phyloP scores from a whole-genome alignment of 1,140 invertebrate species.

The Aethina tumida region DNA sequence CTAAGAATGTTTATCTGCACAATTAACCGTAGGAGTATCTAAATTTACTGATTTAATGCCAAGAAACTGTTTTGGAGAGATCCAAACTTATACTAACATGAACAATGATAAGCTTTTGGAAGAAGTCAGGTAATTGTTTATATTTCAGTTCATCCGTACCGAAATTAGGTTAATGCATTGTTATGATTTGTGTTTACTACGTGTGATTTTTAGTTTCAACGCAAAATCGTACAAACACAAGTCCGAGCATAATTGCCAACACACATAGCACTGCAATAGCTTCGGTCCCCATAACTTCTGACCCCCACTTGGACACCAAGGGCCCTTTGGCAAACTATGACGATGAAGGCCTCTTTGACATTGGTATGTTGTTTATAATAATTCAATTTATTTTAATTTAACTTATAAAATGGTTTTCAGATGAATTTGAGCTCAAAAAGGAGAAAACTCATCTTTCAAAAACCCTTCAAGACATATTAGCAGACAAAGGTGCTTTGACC shows the following conservation, averaged over 20 bases:
- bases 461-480: conserved; percentile 51
- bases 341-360: conserved; percentile 30
- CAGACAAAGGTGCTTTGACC: conserved; percentile 57
- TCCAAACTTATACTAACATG: conserved; percentile 17
- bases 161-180: conserved; percentile 3
- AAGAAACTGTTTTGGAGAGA: conserved; percentile 1
- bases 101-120: conserved; percentile 34
- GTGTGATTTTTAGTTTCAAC: conserved; percentile 11
- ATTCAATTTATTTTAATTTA: conserved; percentile 3
- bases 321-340: conserved; percentile 21
- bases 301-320: conserved; percentile 1
- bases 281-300: not conserved
- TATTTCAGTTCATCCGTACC: not conserved
- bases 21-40: too few relatives aligned
- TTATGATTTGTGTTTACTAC: conserved; percentile 4
- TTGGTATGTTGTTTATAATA: conserved; percentile 20
- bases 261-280: conserved; percentile 5
- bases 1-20: too few relatives aligned
- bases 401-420: conserved; percentile 7
- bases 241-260: conserved; percentile 6
- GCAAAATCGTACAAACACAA: conserved; percentile 11
- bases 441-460: conserved; percentile 48
- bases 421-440: conserved; percentile 18
- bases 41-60: too few relatives aligned
- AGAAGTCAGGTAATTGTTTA: conserved; percentile 22